Percentiles rank a stretch among this genome's conserved stretches.
Conservation (phyloP, 2,797 vertebrate genomes). For the Fringilla coelebs region DNA sequence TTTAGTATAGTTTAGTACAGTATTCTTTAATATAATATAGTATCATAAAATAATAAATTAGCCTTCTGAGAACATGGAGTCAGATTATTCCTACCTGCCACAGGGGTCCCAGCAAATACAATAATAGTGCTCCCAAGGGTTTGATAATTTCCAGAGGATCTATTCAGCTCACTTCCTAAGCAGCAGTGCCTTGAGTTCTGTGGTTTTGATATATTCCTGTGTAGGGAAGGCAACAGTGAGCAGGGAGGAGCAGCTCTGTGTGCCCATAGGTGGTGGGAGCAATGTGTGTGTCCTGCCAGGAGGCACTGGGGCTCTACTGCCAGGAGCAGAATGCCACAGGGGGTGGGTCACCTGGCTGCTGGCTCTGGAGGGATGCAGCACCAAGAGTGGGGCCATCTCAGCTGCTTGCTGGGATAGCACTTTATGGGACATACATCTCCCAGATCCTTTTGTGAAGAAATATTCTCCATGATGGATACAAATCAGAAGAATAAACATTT, state of each 20-base stretch:
- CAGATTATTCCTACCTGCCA: too few species aligned
- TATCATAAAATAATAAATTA: too few species aligned
- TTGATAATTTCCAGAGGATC: neutral
- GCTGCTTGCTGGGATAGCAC: neutral
- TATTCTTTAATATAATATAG: too few species aligned
- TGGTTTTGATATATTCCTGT: neutral
- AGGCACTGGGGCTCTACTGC: neutral
- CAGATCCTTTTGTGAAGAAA: neutral
- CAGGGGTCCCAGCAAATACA: neutral
- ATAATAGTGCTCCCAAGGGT: neutral
- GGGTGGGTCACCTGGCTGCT: neutral
- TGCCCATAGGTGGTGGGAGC: neutral
- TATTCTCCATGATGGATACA: neutral
- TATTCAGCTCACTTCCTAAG: neutral
- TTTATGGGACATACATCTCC: neutral
- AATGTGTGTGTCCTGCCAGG: neutral
- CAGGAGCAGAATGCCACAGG: neutral
- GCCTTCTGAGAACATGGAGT: too few species aligned
- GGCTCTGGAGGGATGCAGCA: neutral
- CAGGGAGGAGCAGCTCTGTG: neutral
- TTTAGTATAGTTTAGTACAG: too few species aligned
- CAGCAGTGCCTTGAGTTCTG: neutral
- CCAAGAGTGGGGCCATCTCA: fast-evolving
- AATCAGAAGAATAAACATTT: fast-evolving
- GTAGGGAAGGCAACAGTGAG: neutral